A percentile compares a stretch with the other conserved stretches of the same genome.
These are phyloP conservation scores for Bemisia tabaci DNA, from an alignment of 1,140 invertebrate genomes.

Conservation along the genomic window DNA sequence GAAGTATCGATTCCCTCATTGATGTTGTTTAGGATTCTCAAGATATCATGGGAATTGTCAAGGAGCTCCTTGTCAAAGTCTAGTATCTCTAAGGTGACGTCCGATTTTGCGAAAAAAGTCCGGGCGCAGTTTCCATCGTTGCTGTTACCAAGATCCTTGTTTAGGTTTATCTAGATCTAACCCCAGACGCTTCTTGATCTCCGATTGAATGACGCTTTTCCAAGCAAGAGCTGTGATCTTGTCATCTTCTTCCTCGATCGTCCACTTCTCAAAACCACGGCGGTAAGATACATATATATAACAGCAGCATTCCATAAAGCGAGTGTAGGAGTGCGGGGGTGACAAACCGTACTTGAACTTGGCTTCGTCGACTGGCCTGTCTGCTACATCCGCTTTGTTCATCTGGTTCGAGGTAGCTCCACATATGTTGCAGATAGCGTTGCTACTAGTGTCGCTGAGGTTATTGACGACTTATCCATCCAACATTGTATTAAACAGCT, in stretches of 20 bases:
- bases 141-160: slow-evolving; percentile 22
- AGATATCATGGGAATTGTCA: slow-evolving; percentile 25
- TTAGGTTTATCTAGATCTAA: slow-evolving; percentile 19
- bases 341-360: slow-evolving; percentile 28
- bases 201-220: slow-evolving; percentile 13
- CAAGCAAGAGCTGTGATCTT: slow-evolving; percentile 7
- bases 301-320: slow-evolving; percentile 27
- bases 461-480: slow-evolving; percentile 34
- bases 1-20: slow-evolving; percentile 20
- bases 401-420: slow-evolving; percentile 29
- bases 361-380: slow-evolving; percentile 18
- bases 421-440: slow-evolving; percentile 30
- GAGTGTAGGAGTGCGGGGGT: slow-evolving; percentile 27
- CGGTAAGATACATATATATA: slow-evolving; percentile 26
- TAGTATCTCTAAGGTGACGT: slow-evolving; percentile 25
- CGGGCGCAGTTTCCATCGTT: slow-evolving; percentile 31
- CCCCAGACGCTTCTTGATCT: slow-evolving; percentile 10
- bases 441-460: slow-evolving; percentile 26
- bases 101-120: slow-evolving; percentile 26
- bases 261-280: slow-evolving; percentile 13
- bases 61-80: slow-evolving; percentile 28
- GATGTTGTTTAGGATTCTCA: slow-evolving; percentile 22
- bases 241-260: slow-evolving; percentile 7
- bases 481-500: slow-evolving; percentile 30
- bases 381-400: slow-evolving; percentile 23